These are phyloP conservation scores for Phoebastria nigripes DNA, from an alignment of 2,797 vertebrate species.

Conservation along the genomic window DNA sequence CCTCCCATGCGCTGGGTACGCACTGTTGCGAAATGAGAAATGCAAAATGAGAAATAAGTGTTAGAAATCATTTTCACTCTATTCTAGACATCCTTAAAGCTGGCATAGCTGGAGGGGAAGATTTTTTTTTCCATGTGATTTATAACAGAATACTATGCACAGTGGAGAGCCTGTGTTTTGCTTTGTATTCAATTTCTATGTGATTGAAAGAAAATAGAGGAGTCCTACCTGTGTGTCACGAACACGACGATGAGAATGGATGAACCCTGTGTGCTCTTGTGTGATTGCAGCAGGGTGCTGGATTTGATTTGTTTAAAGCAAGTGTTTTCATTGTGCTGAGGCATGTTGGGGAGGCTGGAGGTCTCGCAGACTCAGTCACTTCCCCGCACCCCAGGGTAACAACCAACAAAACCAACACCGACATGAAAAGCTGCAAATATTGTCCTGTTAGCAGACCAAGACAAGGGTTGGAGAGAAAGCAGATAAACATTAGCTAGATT, in stretches of 20 bases:
- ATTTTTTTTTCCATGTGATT: background rate
- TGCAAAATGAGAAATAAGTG: background rate
- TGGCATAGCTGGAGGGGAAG: background rate
- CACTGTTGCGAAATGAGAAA: background rate
- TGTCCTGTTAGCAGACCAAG: background rate
- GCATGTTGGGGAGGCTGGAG: background rate
- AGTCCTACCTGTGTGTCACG: background rate
- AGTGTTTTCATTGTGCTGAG: background rate
- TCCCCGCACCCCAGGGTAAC: background rate
- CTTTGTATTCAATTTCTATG: background rate
- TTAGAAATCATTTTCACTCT: background rate
- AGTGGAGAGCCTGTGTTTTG: background rate
- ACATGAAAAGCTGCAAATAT: background rate
- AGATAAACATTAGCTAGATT: background rate
- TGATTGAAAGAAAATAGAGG: background rate
- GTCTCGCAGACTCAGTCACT: accelerated
- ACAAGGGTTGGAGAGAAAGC: background rate
- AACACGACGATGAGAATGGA: accelerated
- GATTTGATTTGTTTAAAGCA: background rate
- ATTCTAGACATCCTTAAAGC: background rate
- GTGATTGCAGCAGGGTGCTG: background rate
- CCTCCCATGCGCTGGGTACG: accelerated
- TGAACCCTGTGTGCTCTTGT: background rate
- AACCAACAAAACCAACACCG: background rate
- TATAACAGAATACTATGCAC: background rate